Evolutionary conservation across 2,888 invertebrate species (phyloP).

Genomic region (Scelioninae gen. 1): DNA sequence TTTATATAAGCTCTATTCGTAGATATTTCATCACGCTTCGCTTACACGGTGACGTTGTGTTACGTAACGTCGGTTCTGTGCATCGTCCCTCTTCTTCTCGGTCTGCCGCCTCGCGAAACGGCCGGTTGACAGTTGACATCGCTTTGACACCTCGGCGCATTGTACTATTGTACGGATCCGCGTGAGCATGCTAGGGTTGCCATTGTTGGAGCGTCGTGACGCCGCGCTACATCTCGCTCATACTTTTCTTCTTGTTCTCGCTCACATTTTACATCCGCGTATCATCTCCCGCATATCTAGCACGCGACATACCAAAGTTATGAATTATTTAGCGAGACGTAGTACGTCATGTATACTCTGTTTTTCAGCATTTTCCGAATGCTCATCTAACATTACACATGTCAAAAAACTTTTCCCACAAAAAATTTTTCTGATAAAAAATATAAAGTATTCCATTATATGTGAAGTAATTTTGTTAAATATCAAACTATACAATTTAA

Average conservation of each 20-base stretch:
- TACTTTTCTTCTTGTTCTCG: constrained; percentile 36
- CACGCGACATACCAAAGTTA: constrained; percentile 63
- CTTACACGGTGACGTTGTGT: constrained; percentile 51
- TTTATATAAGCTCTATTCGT: constrained; percentile 51
- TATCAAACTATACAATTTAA: too few species aligned
- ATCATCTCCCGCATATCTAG: constrained; percentile 62
- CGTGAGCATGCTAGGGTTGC: constrained; percentile 79
- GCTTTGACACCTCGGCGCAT: constrained; percentile 81
- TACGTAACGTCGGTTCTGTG: constrained; percentile 68
- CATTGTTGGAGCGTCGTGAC: constrained; percentile 67
- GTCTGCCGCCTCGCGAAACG: constrained; percentile 74
- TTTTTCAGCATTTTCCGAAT: constrained; percentile 26
- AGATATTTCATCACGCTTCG: constrained; percentile 65
- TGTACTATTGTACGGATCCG: constrained; percentile 80
- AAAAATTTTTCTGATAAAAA: background rate
- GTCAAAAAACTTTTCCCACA: background rate
- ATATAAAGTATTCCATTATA: too few species aligned
- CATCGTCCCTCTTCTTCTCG: constrained; percentile 72
- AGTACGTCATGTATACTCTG: constrained; percentile 46
- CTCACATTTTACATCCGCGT: constrained; percentile 49
- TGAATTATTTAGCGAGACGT: constrained; percentile 71
- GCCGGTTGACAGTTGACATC: constrained; percentile 83
- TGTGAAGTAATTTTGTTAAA: too few species aligned
- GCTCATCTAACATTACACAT: constrained; percentile 11
- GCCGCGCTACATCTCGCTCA: constrained; percentile 50